phyloP scores from a whole-genome alignment of 1,140 invertebrate species.

The Lordiphosa stackelbergi region DNA sequence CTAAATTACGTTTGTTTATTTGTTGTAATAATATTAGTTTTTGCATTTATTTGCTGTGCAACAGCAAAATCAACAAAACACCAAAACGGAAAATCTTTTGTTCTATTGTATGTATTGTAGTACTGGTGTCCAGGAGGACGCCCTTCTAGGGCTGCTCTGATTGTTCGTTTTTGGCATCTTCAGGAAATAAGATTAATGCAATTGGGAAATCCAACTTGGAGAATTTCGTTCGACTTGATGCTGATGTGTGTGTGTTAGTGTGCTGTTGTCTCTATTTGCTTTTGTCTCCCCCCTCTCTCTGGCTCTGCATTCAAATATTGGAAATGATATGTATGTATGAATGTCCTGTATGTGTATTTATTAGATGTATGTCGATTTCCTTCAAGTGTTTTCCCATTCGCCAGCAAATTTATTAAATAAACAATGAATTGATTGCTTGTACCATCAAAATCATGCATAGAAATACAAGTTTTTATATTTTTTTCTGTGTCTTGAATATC shows the following conservation, averaged over 20 bases:
- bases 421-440: constrained; percentile 5
- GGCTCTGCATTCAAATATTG: constrained; percentile 23
- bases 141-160: constrained; percentile 8
- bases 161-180: constrained; percentile 4
- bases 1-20: constrained; percentile 40
- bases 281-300: constrained; percentile 4
- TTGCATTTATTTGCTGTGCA: constrained; percentile 54
- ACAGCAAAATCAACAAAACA: constrained; percentile 22
- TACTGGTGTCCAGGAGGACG: constrained; percentile 4
- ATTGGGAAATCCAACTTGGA: constrained; percentile 53
- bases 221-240: constrained; percentile 14
- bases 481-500: too few relatives aligned
- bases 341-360: constrained; percentile 34
- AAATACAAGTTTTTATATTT: too few relatives aligned
- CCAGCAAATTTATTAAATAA: constrained; percentile 6
- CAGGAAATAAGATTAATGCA: constrained; percentile 64
- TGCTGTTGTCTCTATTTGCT: constrained; percentile 25
- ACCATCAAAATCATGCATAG: background rate
- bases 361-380: constrained; percentile 27
- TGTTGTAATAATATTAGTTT: constrained; percentile 65
- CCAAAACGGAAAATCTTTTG: constrained; percentile 39
- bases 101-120: constrained; percentile 36
- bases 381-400: constrained; percentile 3
- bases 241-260: background rate
- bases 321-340: constrained; percentile 15